A percentile compares a stretch with the other conserved stretches of the same genome.
Conservation (phyloP, 2,113 vertebrate genomes). For the Lipophrys pholis region DNA sequence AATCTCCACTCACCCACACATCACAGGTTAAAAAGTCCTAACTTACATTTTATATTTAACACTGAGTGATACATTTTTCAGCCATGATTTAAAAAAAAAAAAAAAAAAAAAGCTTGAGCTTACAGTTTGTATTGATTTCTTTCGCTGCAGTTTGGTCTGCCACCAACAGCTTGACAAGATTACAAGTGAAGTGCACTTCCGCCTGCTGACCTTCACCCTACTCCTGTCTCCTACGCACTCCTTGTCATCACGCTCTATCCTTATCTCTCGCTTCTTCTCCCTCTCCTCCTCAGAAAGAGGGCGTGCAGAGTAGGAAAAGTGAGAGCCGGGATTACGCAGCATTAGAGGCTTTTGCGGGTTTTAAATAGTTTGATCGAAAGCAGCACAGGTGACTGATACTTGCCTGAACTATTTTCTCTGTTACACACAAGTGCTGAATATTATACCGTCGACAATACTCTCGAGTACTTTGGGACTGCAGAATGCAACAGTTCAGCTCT, state of each 20-base stretch:
- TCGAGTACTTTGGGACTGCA: too few relatives aligned
- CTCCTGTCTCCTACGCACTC: constrained; percentile 35
- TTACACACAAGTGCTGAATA: not conserved
- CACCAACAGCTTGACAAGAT: constrained; percentile 44
- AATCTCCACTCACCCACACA: constrained; percentile 3
- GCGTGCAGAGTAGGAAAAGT: constrained; percentile 30
- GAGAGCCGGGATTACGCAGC: constrained; percentile 70
- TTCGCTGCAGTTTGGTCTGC: constrained; percentile 13
- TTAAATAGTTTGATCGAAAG: constrained; percentile 69
- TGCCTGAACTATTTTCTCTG: not conserved
- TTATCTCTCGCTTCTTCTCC: constrained; percentile 22
- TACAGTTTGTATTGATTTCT: not conserved
- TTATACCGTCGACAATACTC: too few relatives aligned
- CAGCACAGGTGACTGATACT: constrained; percentile 18
- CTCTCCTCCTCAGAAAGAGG: constrained; percentile 42
- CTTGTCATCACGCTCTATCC: constrained; percentile 20
- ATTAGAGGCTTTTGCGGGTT: constrained; percentile 71
- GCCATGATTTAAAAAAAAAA: not conserved
- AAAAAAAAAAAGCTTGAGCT: not conserved
- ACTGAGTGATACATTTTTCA: not conserved
- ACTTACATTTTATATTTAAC: too few relatives aligned
- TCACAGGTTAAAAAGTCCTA: constrained; percentile 12
- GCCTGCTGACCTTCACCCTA: constrained; percentile 54
- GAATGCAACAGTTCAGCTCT: too few relatives aligned
- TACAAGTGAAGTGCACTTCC: constrained; percentile 39